A percentile compares a stretch with the other conserved stretches of the same genome.
Conservation (phyloP, 2,797 vertebrate genomes). For the Pseudopleuronectes americanus region DNA sequence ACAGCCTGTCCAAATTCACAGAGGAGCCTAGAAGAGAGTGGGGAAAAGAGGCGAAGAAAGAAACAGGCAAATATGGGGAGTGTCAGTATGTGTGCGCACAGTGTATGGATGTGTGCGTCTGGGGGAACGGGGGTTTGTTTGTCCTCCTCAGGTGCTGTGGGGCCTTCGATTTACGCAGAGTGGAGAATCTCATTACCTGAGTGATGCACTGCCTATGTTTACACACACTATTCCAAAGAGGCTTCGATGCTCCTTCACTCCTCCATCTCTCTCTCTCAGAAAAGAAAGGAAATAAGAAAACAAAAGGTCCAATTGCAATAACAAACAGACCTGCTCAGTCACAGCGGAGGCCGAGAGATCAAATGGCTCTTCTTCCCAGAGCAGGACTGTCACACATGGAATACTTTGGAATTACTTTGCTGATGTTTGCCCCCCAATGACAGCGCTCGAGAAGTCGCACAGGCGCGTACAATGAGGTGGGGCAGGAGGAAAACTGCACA, state of each 20-base stretch:
- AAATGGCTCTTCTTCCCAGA: conserved; percentile 41
- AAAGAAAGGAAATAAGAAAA: background rate
- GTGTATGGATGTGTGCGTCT: conserved; percentile 1
- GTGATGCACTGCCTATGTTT: conserved; percentile 64
- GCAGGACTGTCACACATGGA: conserved; percentile 3
- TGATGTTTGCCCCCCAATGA: conserved; percentile 18
- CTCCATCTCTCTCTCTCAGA: background rate
- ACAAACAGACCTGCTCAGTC: conserved; percentile 35
- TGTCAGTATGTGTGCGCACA: conserved; percentile 15
- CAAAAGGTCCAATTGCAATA: conserved; percentile 36
- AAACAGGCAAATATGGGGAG: conserved; percentile 12
- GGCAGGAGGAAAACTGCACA: background rate
- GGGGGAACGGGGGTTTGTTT: conserved; percentile 42
- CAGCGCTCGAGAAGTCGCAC: conserved; percentile 3
- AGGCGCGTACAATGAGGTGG: conserved; percentile 2
- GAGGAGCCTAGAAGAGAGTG: conserved; percentile 9
- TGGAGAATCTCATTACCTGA: conserved; percentile 73
- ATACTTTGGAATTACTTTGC: conserved; percentile 38
- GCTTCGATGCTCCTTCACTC: conserved; percentile 19
- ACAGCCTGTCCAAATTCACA: conserved; percentile 59
- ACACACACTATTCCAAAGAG: conserved; percentile 58
- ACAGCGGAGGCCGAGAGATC: conserved; percentile 31
- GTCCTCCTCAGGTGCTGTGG: conserved; percentile 59
- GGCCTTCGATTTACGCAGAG: conserved; percentile 55
- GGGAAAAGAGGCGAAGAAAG: background rate